Base-by-base conservation (phyloP, 2,113 vertebrate genomes). In the Gnathonemus longibarbis region DNA sequence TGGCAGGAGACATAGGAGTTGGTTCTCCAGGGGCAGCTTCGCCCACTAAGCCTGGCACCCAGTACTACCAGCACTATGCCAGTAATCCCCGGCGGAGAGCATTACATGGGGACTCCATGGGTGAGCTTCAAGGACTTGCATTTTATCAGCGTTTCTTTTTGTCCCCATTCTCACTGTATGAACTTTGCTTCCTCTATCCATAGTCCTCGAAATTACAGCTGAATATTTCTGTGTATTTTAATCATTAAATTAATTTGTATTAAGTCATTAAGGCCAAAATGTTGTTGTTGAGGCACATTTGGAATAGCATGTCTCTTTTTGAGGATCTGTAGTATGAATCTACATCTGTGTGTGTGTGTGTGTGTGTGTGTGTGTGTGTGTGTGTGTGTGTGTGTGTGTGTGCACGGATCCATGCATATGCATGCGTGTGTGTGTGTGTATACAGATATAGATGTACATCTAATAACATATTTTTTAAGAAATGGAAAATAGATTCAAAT, bases 61-160 rank as follows among this genome's bases (percentile, higher is more conserved):
- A 98, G 95, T 98, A 97, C 94, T 99, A 98, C 94, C 98, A 97
- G 94, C 98, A 98, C 94, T 97, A 97, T 94, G 95, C 96, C 95
- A 95, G 96, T 96, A 99, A 98, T 92, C 96, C 97, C 3, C 96
- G 98, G 42, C 96, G 97, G 93, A 97, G 98, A 96, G 91, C 97
- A 84, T 95, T 98, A 91, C 97, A 96, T 90, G 95, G 97, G 94
- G 96, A 97, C 93, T 91, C 96, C 89, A 96, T 98, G 96, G 97
- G 97, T 99, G 95, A 98, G 97, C 94, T 84, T 48, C n/a, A 27
- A 48, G 50, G 48, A 31, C 70, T 13, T 35, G 45, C 31, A 21
- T 27, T 39, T 35, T 58, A 45, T 58, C 19, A 56, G n/a, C 5
- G 1, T n/a, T 27, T 19, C 48, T 42, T 35, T 84, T 45, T 50